Evolutionary conservation across 1,140 invertebrate species (phyloP).

Genomic region (Magallana angulata): DNA sequence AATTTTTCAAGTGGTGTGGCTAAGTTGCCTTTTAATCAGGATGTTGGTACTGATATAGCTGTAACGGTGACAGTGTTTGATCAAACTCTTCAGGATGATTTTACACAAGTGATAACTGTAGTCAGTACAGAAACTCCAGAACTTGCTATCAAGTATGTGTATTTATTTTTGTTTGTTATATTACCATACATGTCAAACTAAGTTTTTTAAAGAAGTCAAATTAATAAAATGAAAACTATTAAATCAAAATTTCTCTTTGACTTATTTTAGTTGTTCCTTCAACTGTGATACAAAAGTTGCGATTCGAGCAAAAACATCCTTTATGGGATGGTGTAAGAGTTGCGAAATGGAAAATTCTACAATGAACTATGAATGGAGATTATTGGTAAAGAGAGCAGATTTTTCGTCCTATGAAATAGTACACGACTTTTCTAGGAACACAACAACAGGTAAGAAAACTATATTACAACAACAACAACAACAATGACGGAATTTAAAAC

Average conservation of each 20-base stretch:
- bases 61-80: constrained; percentile 29
- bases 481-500: too few species aligned
- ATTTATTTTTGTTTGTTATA: too few species aligned
- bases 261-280: constrained; percentile 15
- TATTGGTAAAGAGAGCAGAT: neutral
- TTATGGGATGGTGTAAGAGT: constrained; percentile 15
- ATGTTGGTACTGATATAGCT: neutral
- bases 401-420: neutral
- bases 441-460: neutral
- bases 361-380: neutral
- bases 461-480: too few species aligned
- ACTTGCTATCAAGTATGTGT: constrained; percentile 22
- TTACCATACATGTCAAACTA: too few species aligned
- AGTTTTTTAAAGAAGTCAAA: too few species aligned
- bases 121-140: neutral
- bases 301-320: neutral
- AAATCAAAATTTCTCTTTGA: too few species aligned
- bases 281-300: constrained; percentile 20
- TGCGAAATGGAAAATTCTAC: neutral
- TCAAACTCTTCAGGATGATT: neutral
- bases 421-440: neutral
- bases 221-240: too few species aligned
- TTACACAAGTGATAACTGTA: constrained; percentile 13
- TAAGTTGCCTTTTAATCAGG: neutral
- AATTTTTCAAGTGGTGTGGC: neutral